Evolutionary conservation across 2,113 vertebrate species (phyloP).

Genomic region (Stomatorhinus ivindoensis): DNA sequence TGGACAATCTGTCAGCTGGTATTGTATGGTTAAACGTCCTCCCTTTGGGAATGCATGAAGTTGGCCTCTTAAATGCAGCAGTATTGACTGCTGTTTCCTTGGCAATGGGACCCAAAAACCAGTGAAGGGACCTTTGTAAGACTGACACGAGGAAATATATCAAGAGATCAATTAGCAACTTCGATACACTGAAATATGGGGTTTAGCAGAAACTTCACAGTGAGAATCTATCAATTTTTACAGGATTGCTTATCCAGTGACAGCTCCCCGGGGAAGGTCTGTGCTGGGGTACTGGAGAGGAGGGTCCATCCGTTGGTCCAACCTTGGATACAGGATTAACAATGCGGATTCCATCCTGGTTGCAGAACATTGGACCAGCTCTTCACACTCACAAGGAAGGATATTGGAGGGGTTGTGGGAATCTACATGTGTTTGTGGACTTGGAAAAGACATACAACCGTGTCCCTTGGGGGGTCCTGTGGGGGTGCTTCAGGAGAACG

Average conservation of each 20-base stretch:
- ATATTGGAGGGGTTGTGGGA: too few species aligned
- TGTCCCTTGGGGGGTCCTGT: too few species aligned
- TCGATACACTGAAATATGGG: background rate
- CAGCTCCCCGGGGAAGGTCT: background rate
- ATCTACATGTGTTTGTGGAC: too few species aligned
- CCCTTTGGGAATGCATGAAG: background rate
- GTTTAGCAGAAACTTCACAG: background rate
- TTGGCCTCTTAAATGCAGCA: background rate
- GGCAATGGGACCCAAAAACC: background rate
- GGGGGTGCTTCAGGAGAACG: too few species aligned
- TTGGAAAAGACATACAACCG: too few species aligned
- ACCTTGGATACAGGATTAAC: too few species aligned
- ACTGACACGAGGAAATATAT: background rate
- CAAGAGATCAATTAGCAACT: background rate
- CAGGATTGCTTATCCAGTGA: background rate
- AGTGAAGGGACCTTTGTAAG: background rate
- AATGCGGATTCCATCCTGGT: too few species aligned
- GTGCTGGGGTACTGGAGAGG: too few species aligned
- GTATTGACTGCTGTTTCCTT: background rate
- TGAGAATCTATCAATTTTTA: background rate
- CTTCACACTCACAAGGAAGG: too few species aligned
- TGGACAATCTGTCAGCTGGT: background rate
- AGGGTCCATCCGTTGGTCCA: too few species aligned
- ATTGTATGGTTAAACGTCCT: background rate
- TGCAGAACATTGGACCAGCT: too few species aligned